These are phyloP conservation scores for Theocolax elegans DNA, from an alignment of 1,140 invertebrate genomes.

Conservation along the genomic window DNA sequence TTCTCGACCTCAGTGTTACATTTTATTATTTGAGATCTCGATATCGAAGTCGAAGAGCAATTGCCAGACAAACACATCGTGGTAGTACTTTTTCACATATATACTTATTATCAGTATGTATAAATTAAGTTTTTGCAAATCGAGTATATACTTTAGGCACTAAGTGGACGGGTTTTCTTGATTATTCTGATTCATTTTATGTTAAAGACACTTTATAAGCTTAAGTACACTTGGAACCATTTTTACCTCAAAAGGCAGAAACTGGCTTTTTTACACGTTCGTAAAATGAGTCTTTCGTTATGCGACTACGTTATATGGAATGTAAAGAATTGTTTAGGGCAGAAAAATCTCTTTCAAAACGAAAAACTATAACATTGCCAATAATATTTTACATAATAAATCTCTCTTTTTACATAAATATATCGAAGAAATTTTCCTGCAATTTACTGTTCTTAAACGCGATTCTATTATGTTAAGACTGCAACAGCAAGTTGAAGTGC, in stretches of 20 bases:
- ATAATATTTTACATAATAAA: neutral
- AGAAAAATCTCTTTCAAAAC: conserved; percentile 8
- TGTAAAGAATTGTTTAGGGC: conserved; percentile 5
- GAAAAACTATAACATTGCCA: conserved; percentile 3
- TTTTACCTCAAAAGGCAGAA: conserved; percentile 32
- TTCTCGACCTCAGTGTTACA: conserved; percentile 7
- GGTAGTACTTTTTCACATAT: conserved; percentile 7
- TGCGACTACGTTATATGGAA: conserved; percentile 3
- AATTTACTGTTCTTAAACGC: too few relatives aligned
- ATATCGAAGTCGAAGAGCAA: neutral
- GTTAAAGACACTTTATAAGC: conserved; percentile 55
- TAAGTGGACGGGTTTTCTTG: conserved; percentile 60
- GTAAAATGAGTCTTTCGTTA: neutral
- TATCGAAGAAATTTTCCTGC: conserved; percentile 1
- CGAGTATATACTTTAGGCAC: conserved; percentile 56
- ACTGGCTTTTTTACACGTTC: conserved; percentile 12
- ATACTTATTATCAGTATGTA: conserved; percentile 13
- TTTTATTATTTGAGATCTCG: conserved; percentile 34
- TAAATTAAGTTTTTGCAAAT: conserved; percentile 48
- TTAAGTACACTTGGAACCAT: conserved; percentile 60
- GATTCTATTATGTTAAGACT: too few relatives aligned
- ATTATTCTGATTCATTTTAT: conserved; percentile 43
- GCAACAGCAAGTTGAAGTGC: too few relatives aligned
- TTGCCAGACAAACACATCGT: conserved; percentile 19
- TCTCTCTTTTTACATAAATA: neutral